Evolutionary conservation across 2,113 vertebrate genomes (phyloP), one percentile per base, ranked within the genome.

Genomic region (Diadophis punctatus): DNA sequence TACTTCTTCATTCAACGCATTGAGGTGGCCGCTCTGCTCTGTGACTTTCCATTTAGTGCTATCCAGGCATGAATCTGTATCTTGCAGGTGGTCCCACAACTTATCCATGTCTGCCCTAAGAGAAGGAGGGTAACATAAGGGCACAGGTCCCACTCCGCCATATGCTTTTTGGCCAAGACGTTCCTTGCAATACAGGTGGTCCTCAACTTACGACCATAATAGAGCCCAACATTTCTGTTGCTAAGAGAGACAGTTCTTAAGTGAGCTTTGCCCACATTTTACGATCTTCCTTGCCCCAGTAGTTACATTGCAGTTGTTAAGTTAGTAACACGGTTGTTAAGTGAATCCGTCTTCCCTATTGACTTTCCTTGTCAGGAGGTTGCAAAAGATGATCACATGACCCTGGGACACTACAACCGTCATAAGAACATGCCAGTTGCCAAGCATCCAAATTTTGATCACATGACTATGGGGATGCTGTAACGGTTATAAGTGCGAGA

Each of bases 31-130:
- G 80, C 92, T 96, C 90, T 98, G 96, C 7, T 91, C 90, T 30
- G 16, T 6, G 0, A 22, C 80, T 68, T 95, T 95, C 95, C 95
- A 48, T 94, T 96, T 96, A 89, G 93, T 95, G 22, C 58, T 34
- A 0, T 90, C 91, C 92, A 86, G 86, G 10, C 39, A 27, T 27
- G 86, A 46, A 34, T 92, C 60, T 16, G 91, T 48, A 11, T 60
- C 51, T 55, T 94, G 55, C 46, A 93, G 80, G 46, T 93, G 48
- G 22, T 92, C 98, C 98, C 98, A 98, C 49, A 98, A 95, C 90
- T 98, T 97, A 89, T 98, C 97, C 3, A 97, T 90, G n/a, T 93
- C 92, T 3, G 80, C 46, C 25, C 92, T 93, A 55, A 22, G 51
- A 18, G 53, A 39, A 48, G 74, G 22, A 30, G 39, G 10, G 60